Evolutionary conservation across 2,888 invertebrate genomes (phyloP).

Genomic region (Tinea pellionella): DNA sequence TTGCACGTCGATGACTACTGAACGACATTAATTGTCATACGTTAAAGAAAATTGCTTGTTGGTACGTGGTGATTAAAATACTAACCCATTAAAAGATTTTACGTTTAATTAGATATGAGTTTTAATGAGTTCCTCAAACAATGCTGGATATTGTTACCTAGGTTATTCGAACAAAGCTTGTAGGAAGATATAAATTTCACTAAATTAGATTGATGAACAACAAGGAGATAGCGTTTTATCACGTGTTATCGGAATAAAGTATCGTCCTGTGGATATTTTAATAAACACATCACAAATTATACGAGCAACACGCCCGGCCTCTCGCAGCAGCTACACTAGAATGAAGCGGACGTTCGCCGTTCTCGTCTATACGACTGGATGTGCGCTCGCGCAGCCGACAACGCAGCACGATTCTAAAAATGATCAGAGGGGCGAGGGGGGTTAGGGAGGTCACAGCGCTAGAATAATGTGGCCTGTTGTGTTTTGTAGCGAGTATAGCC

Average conservation of each 20-base stretch:
- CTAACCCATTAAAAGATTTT: background rate
- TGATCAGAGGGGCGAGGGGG: background rate
- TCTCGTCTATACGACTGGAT: background rate
- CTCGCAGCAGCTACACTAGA: background rate
- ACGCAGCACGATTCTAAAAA: constrained; percentile 6
- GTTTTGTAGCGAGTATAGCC: background rate
- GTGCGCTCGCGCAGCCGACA: constrained; percentile 7
- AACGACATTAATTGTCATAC: background rate
- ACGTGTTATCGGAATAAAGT: background rate
- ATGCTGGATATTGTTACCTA: background rate
- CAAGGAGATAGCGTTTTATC: background rate
- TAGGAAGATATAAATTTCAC: background rate
- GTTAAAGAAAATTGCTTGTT: background rate
- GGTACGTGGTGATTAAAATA: background rate
- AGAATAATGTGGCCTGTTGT: constrained; percentile 1
- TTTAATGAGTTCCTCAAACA: background rate
- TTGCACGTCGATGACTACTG: too few relatives aligned
- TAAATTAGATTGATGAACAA: background rate
- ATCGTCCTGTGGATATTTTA: background rate
- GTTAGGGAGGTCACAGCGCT: constrained; percentile 5
- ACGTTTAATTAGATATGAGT: background rate
- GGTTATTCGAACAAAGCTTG: background rate
- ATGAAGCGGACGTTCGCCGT: background rate
- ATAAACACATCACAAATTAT: background rate
- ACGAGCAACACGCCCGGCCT: background rate